phyloP scores from a whole-genome alignment of 1,140 invertebrate genomes.

The Zaprionus kolodkinae region DNA sequence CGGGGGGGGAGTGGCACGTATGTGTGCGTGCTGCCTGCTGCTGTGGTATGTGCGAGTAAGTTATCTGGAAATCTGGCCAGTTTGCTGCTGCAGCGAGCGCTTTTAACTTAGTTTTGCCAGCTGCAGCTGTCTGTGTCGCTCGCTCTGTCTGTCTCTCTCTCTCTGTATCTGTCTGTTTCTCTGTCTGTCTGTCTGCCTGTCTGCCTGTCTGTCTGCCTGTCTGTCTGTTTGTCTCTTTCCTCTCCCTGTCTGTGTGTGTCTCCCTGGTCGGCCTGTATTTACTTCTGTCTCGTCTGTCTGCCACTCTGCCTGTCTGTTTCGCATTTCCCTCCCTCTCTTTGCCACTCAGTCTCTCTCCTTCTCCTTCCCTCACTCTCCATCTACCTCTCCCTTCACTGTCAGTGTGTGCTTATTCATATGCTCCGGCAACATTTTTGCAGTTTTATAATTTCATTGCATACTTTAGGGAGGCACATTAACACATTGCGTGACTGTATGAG shows the following conservation, averaged over 20 bases:
- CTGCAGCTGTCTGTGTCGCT: slow-evolving; percentile 18
- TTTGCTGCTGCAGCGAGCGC: slow-evolving; percentile 50
- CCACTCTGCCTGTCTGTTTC: not conserved
- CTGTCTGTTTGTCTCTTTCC: not conserved
- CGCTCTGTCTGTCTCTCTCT: not conserved
- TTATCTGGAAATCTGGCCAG: slow-evolving; percentile 50
- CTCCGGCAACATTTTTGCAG: slow-evolving; percentile 49
- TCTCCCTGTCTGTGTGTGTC: not conserved
- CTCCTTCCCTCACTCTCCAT: not conserved
- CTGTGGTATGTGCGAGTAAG: slow-evolving; percentile 34
- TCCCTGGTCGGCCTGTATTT: not conserved
- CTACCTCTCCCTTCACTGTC: not conserved
- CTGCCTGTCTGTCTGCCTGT: not conserved
- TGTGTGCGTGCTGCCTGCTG: slow-evolving; percentile 2
- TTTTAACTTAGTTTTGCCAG: slow-evolving; percentile 73
- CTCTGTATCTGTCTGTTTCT: not conserved
- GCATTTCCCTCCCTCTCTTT: too few relatives aligned
- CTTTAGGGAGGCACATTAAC: slow-evolving; percentile 74
- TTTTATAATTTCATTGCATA: slow-evolving; percentile 79
- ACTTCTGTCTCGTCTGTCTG: not conserved
- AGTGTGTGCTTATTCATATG: slow-evolving; percentile 44
- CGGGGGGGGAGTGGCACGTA: not conserved
- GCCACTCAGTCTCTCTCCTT: not conserved
- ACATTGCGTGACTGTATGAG: slow-evolving; percentile 40
- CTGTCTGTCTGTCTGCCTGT: not conserved